Conservation (phyloP, 2,888 invertebrate genomes). For the Sphaeridia pumilis region DNA sequence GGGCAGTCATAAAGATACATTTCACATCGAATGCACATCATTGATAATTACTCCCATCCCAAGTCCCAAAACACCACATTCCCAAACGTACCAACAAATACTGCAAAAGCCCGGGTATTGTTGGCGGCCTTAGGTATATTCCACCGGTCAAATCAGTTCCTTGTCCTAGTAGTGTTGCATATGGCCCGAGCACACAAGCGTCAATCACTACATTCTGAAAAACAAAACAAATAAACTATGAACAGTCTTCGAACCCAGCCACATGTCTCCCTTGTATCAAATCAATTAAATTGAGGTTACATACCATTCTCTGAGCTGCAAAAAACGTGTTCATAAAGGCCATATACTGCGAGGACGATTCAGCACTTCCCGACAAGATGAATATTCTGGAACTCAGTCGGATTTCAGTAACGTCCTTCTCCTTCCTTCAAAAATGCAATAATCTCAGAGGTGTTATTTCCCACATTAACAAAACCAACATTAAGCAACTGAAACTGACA, state of each 20-base stretch:
- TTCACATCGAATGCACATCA: not conserved
- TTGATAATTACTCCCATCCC: not conserved
- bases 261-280: no score
- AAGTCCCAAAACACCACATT: not conserved
- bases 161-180: slow-evolving; percentile 81
- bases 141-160: slow-evolving; percentile 95
- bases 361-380: slow-evolving; percentile 78
- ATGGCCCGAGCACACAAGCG: slow-evolving; percentile 83
- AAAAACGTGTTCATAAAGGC: slow-evolving; percentile 98
- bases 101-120: slow-evolving; percentile 71
- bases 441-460: not conserved
- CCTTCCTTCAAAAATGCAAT: slow-evolving; percentile 37
- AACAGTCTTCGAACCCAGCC: not conserved
- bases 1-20: slow-evolving; percentile 1
- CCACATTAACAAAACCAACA: not conserved
- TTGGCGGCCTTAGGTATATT: slow-evolving; percentile 74
- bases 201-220: slow-evolving; percentile 65
- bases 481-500: not conserved
- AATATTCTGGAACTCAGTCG: slow-evolving; percentile 63
- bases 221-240: slow-evolving; percentile 4
- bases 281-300: slow-evolving; percentile 21
- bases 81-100: slow-evolving; percentile 59
- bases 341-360: slow-evolving; percentile 90
- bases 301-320: slow-evolving; percentile 69
- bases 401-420: slow-evolving; percentile 40